Evolutionary conservation across 1,140 invertebrate genomes (phyloP).

Genomic region (Bombus sylvicola): DNA sequence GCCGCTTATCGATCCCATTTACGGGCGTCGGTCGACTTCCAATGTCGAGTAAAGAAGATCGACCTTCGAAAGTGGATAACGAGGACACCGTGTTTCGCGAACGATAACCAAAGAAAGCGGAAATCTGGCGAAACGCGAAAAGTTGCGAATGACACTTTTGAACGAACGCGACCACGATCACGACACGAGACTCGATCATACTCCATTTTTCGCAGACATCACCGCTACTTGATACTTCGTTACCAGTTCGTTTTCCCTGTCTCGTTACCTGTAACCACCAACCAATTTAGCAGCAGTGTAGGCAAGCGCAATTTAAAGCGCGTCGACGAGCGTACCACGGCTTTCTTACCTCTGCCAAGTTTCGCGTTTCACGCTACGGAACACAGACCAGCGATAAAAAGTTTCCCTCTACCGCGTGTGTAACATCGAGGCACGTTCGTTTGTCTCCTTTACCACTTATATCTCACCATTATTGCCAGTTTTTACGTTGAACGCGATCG

Average conservation of each 20-base stretch:
- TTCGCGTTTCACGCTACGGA: slow-evolving; percentile 15
- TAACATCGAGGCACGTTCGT: not conserved
- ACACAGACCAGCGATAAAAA: slow-evolving; percentile 19
- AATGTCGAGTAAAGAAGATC: not conserved
- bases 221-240: not conserved
- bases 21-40: too few species aligned
- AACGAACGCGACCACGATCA: slow-evolving; percentile 22
- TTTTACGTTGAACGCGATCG: not conserved
- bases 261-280: slow-evolving; percentile 57
- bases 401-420: not conserved
- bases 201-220: slow-evolving; percentile 1
- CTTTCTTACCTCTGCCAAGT: slow-evolving; percentile 37
- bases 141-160: slow-evolving; percentile 55
- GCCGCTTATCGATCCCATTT: not conserved
- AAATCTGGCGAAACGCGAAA: slow-evolving; percentile 40
- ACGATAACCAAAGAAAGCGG: slow-evolving; percentile 18
- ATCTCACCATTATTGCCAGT: not conserved
- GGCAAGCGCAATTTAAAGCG: slow-evolving; percentile 53
- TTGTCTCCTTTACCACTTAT: not conserved
- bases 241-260: slow-evolving; percentile 17
- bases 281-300: slow-evolving; percentile 45
- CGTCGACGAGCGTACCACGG: slow-evolving; percentile 17
- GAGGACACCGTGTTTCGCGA: not conserved
- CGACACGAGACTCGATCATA: not conserved
- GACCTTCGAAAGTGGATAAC: not conserved